Base-by-base conservation (phyloP, 2,797 vertebrate species). In the Pantherophis alleghaniensis region DNA sequence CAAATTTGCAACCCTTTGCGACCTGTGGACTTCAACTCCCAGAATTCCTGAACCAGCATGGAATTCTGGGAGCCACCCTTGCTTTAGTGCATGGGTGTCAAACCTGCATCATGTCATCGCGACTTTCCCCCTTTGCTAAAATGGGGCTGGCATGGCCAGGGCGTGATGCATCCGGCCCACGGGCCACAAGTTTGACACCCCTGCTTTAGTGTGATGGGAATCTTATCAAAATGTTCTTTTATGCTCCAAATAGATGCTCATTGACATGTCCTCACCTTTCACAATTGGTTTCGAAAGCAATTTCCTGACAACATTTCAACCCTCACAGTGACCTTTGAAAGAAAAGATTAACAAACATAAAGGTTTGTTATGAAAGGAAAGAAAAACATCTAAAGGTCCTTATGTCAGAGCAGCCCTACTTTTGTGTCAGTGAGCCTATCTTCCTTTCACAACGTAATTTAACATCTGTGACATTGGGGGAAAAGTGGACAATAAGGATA, bases 61-160 rank as follows among this genome's bases (percentile, higher is more conserved):
- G 56, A 22, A 16, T 74, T 74, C 66, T 32, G 14, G n/a, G n/a
- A 74, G 66, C 66, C 66, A 32, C 66, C 66, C 13, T 16, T 69
- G 63, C 37, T 79, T 79, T 42, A 56, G 18, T 10, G 74, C 56
- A 56, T 14, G 56, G 56, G 1, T 57, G 57, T 57, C 57, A 57
- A 57, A 57, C 57, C 5, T 16, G 5, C 1, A 0, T 57, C 18
- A 57, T 20, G 14, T 20, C 0, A 1, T 59, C 18, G 4, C 0
- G 18, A 59, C 57, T 59, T 59, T 59, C 20, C 6, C 57, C 57
- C 4, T 59, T 59, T 3, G 16, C 18, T 59, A 59, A 59, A 59
- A 57, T 16, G 55, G 3, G 4, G 13, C 55, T 56, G 56, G 56
- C 57, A 20, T 59, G 18, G 57, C 57, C 18, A 20, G 57, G 1